Base-by-base conservation (phyloP, 2,888 invertebrate genomes). In the Lasioglossum pauxillum region DNA sequence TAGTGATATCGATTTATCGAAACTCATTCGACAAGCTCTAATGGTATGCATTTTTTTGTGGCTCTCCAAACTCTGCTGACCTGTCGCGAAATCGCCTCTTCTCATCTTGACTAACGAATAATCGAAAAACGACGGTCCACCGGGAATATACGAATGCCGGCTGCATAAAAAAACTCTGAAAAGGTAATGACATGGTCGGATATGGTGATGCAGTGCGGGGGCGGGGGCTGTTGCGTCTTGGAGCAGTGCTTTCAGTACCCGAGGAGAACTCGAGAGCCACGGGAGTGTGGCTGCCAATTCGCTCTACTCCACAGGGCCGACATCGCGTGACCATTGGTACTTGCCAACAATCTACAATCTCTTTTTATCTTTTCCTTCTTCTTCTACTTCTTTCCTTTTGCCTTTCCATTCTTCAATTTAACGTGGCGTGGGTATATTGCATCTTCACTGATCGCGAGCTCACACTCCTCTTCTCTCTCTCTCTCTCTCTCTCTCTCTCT, bases 251-350 rank as follows among this genome's bases (percentile, higher is more conserved):
- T 98, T 97, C 97, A 97, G 96, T 97, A 97, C 96, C 97, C 97
- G 92, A 96, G 97, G 93, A 97, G 97, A 95, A 96, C 97, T 95
- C 96, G 96, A 92, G 97, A 97, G 91, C 96, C 97, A 92, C 97
- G 98, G 95, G 98, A 98, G 96, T 98, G 98, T 95, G 98, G 98
- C 96, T 98, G 98, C 96, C 98, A 98, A 96, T 98, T 98, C 96
- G 98, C 98, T 94, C 96, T 98, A 95, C 97, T 98, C 95, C 98
- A 98, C 96, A 97, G 98, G 95, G 98, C 97, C 93, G 97, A 97
- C 95, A 97, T 97, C 95, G 96, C 95, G 94, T 95, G 95, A 95
- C 95, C 93, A 95, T 94, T 94, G 95, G 95, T 95, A 95, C 93
- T 93, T 90, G 82, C 86, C 84, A 84, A 84, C 67, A 87, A 78